Evolutionary conservation across 2,888 invertebrate species (phyloP).

Genomic region (Parnassius glacialis): DNA sequence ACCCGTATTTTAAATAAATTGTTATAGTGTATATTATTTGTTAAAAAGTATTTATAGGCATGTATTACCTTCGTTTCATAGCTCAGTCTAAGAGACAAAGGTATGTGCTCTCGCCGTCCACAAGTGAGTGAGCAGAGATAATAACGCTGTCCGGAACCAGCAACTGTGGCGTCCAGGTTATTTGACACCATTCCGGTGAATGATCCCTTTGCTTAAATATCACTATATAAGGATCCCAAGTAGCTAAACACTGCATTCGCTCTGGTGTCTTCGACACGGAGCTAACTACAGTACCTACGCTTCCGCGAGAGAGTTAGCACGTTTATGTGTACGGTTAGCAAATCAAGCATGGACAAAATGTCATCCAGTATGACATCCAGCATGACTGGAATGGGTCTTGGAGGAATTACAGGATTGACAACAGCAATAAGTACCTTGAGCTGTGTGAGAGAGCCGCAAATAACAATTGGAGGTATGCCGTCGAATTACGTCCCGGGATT

Average conservation of each 20-base stretch:
- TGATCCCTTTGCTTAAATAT: constrained; percentile 46
- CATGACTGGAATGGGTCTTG: constrained; percentile 77
- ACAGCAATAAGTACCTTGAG: constrained; percentile 70
- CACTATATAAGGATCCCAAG: constrained; percentile 57
- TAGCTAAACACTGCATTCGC: constrained; percentile 60
- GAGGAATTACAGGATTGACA: constrained; percentile 70
- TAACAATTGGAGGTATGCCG: constrained; percentile 77
- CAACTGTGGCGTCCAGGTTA: constrained; percentile 56
- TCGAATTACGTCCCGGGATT: constrained; percentile 77
- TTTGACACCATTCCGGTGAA: constrained; percentile 65
- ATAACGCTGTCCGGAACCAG: constrained; percentile 52
- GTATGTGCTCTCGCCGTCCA: constrained; percentile 44
- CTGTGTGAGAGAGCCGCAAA: constrained; percentile 73
- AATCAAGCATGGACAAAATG: constrained; percentile 77
- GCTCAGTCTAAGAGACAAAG: constrained; percentile 25
- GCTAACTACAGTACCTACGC: constrained; percentile 58
- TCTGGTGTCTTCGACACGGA: constrained; percentile 66
- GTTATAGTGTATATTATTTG: too few species aligned
- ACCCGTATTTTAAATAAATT: too few species aligned
- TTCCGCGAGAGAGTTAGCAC: neutral
- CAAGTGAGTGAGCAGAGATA: constrained; percentile 65
- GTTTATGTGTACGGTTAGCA: constrained; percentile 51
- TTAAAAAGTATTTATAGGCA: neutral
- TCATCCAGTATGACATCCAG: constrained; percentile 78
- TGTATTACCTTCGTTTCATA: constrained; percentile 6